phyloP scores from a whole-genome alignment of 2,797 vertebrate genomes.

The Sciurus vulgaris region DNA sequence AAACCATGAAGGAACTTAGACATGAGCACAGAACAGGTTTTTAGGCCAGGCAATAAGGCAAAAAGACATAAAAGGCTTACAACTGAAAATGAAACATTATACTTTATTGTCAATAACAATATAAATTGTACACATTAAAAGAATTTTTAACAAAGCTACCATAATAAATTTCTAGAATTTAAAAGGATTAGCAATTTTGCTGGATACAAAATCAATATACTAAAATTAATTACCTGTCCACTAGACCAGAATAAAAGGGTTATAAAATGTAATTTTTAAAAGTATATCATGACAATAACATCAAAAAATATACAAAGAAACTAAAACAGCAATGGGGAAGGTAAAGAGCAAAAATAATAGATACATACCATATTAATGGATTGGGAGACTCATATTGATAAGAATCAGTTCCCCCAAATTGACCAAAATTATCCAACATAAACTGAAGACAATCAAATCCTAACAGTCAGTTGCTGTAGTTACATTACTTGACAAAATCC shows the following conservation, averaged over 20 bases:
- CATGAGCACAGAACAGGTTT: background rate
- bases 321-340: background rate
- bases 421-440: slow-evolving; percentile 13
- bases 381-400: slow-evolving; percentile 23
- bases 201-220: slow-evolving; percentile 37
- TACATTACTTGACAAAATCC: background rate
- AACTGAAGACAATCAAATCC: slow-evolving; percentile 10
- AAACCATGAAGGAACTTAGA: slow-evolving; percentile 48
- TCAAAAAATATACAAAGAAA: slow-evolving; percentile 58
- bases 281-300: slow-evolving; percentile 9
- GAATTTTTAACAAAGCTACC: background rate
- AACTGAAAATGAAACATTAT: slow-evolving; percentile 43
- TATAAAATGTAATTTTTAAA: background rate
- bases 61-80: background rate
- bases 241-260: background rate
- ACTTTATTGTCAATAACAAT: slow-evolving; percentile 4
- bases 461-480: background rate
- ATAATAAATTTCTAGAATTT: slow-evolving; percentile 40
- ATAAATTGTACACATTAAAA: background rate
- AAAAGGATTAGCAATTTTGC: slow-evolving; percentile 24
- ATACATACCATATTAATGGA: background rate
- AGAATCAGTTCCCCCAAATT: background rate
- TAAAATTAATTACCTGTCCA: slow-evolving; percentile 37
- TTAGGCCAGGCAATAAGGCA: background rate
- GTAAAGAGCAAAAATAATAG: slow-evolving; percentile 10